Conservation (phyloP, 1,140 invertebrate genomes). For the Cepaea nemoralis region DNA sequence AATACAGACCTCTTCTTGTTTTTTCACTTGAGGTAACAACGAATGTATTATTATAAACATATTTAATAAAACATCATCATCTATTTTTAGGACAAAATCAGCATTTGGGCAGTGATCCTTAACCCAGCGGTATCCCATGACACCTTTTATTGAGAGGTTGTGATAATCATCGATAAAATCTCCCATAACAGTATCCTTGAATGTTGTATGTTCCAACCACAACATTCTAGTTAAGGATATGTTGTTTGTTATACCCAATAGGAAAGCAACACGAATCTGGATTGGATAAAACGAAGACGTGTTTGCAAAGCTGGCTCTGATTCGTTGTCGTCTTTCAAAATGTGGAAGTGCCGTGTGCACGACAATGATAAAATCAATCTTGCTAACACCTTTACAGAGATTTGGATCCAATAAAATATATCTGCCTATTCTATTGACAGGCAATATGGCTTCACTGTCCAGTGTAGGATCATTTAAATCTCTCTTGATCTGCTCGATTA, state of each 20-base stretch:
- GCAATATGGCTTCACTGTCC: not conserved
- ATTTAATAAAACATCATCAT: slow-evolving; percentile 52
- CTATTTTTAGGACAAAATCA: slow-evolving; percentile 42
- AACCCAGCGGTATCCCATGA: too few relatives aligned
- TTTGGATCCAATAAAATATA: slow-evolving; percentile 9
- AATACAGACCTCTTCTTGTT: slow-evolving; percentile 39
- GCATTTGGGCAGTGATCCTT: too few relatives aligned
- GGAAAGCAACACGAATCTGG: slow-evolving; percentile 39
- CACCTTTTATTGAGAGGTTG: too few relatives aligned
- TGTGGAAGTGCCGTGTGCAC: slow-evolving; percentile 35
- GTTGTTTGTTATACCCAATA: slow-evolving; percentile 35
- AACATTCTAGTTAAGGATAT: slow-evolving; percentile 24
- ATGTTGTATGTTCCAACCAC: slow-evolving; percentile 29
- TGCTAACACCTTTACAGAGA: not conserved
- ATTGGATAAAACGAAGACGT: slow-evolving; percentile 28
- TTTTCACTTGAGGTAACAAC: not conserved
- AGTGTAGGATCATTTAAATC: not conserved
- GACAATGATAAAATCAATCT: not conserved
- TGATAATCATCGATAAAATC: too few relatives aligned
- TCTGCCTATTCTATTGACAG: not conserved
- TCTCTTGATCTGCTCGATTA: not conserved
- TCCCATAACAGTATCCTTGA: too few relatives aligned
- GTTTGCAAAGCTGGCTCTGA: slow-evolving; percentile 62
- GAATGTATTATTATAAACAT: too few relatives aligned
- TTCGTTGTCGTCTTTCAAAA: slow-evolving; percentile 41